Evolutionary conservation across 2,888 invertebrate species (phyloP).

Genomic region (Furcula furcula): DNA sequence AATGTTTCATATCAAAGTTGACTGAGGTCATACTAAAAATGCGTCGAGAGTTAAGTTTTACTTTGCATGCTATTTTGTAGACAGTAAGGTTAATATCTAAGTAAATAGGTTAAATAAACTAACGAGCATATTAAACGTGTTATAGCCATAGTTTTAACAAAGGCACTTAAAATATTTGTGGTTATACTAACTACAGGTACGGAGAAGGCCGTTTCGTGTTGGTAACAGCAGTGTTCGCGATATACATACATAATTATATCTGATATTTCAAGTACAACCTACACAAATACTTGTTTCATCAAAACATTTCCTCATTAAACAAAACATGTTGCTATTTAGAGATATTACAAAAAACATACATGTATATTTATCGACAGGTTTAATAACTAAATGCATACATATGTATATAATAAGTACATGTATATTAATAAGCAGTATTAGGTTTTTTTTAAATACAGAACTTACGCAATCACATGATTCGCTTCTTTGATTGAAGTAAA

Average conservation of each 20-base stretch:
- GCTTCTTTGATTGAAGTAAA: too few relatives aligned
- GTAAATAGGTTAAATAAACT: not conserved
- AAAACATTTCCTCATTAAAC: too few relatives aligned
- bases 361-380: too few relatives aligned
- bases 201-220: not conserved
- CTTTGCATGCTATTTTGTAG: not conserved
- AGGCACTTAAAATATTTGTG: not conserved
- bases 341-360: too few relatives aligned
- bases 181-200: not conserved
- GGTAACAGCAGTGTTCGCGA: not conserved
- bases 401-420: too few relatives aligned
- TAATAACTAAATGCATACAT: too few relatives aligned
- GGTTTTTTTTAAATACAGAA: too few relatives aligned
- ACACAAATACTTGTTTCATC: too few relatives aligned
- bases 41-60: not conserved
- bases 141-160: not conserved
- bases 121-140: not conserved
- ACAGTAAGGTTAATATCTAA: not conserved
- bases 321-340: too few relatives aligned
- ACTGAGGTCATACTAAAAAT: conserved; percentile 1
- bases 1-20: conserved; percentile 12
- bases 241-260: not conserved
- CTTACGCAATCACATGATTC: too few relatives aligned
- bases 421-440: too few relatives aligned
- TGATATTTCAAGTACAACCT: not conserved